phyloP scores from a whole-genome alignment of 35 echinoderm and acorn worm genomes.

The Diadema setosum region DNA sequence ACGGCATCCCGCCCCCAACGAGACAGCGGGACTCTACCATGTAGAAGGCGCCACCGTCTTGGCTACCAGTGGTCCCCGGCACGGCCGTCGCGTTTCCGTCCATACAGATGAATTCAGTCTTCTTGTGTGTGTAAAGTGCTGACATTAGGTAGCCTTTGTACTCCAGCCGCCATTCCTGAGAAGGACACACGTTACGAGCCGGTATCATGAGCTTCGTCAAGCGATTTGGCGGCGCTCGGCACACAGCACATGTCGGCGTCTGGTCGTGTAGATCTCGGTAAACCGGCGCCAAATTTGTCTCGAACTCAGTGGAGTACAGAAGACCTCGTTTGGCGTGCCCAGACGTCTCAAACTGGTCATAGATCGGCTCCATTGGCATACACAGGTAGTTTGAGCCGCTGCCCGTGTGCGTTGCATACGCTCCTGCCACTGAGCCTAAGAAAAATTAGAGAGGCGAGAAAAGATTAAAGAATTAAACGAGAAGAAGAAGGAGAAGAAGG shows the following conservation, averaged over 20 bases:
- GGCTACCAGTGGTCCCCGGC: not conserved
- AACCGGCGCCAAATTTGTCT: not conserved
- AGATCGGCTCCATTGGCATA: conserved; percentile 54
- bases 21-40: conserved; percentile 41
- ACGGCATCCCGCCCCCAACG: not conserved
- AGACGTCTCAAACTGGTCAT: conserved; percentile 26
- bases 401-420: no score
- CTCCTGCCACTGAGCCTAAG: no score
- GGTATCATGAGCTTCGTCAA: conserved; percentile 29
- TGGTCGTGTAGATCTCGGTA: conserved; percentile 20
- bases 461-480: no score
- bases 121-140: not conserved
- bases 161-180: conserved; percentile 41
- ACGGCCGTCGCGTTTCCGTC: not conserved
- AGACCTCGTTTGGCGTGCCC: conserved; percentile 19
- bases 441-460: no score
- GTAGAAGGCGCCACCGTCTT: conserved; percentile 26
- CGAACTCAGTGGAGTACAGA: conserved; percentile 53
- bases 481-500: no score
- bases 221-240: conserved; percentile 24
- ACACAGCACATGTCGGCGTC: conserved; percentile 43
- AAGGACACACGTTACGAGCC: conserved; percentile 30
- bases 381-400: conserved; percentile 47
- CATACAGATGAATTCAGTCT: conserved; percentile 30
- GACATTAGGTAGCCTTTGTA: conserved; percentile 53